A percentile compares a stretch with the other conserved stretches of the same genome.
Evolutionary conservation across 2,888 invertebrate genomes (phyloP).

Genomic region (Cerceris ruficornis): DNA sequence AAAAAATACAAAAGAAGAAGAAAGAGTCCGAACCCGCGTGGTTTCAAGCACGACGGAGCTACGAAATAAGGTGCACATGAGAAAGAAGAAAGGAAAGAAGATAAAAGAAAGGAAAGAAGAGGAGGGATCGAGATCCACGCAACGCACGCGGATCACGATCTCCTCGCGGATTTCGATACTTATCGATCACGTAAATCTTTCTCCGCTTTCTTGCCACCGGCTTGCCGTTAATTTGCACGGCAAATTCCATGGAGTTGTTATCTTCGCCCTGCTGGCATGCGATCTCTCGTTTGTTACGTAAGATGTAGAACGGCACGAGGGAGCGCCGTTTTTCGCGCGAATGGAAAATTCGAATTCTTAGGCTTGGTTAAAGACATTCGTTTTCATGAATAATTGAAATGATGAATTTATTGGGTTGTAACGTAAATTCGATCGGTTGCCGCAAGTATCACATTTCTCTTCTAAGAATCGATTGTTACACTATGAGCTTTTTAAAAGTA

Average conservation of each 20-base stretch:
- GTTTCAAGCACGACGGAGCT: not conserved
- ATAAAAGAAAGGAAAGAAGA: constrained; percentile 5
- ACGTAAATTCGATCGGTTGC: no score
- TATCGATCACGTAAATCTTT: constrained; percentile 50
- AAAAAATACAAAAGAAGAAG: no score
- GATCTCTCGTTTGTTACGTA: constrained; percentile 27
- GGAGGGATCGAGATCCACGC: constrained; percentile 32
- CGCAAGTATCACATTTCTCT: no score
- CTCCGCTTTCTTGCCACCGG: constrained; percentile 21
- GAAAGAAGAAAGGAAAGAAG: constrained; percentile 7
- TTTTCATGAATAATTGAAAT: no score
- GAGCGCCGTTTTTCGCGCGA: no score
- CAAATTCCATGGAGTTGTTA: not conserved
- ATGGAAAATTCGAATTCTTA: no score
- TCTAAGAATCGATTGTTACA: no score
- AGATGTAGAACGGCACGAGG: not conserved
- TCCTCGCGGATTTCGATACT: constrained; percentile 4
- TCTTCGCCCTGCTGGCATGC: constrained; percentile 1
- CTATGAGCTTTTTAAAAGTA: no score
- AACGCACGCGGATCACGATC: constrained; percentile 47
- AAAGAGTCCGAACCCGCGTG: no score
- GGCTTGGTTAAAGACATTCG: no score
- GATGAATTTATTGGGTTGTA: no score
- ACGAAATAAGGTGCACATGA: not conserved
- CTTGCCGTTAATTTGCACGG: constrained; percentile 40